These are phyloP conservation scores for Pipa parva DNA, from an alignment of 2,113 vertebrate species.

Conservation along the genomic window DNA sequence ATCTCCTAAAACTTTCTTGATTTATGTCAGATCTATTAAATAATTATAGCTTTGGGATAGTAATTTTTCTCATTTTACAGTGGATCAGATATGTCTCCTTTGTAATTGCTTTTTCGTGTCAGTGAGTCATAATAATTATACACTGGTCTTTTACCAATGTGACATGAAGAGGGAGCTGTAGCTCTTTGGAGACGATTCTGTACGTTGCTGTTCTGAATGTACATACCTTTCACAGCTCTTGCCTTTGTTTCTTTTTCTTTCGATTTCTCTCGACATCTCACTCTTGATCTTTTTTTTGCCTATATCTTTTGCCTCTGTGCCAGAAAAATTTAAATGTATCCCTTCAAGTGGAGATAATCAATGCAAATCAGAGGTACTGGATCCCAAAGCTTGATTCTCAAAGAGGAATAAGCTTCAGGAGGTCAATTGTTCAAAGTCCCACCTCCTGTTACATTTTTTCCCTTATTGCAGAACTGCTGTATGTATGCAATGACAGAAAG, in stretches of 20 bases:
- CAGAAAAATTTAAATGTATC: constrained; percentile 89
- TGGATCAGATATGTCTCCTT: constrained; percentile 6
- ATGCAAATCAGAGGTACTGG: constrained; percentile 89
- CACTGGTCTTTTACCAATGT: constrained; percentile 60
- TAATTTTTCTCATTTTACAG: constrained; percentile 7
- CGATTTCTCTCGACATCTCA: constrained; percentile 11
- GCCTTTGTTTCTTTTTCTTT: constrained; percentile 49
- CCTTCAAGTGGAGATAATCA: constrained; percentile 93
- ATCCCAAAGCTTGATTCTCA: constrained; percentile 83
- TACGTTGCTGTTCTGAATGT: constrained; percentile 53
- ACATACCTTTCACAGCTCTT: constrained; percentile 48
- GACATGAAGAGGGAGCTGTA: constrained; percentile 96
- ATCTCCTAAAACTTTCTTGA: not conserved
- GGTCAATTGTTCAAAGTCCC: constrained; percentile 79
- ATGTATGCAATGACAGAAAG: constrained; percentile 69
- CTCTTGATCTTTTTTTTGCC: constrained; percentile 26
- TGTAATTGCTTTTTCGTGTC: constrained; percentile 11
- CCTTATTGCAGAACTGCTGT: constrained; percentile 70
- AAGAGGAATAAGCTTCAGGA: constrained; percentile 83
- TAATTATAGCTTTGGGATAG: constrained; percentile 1
- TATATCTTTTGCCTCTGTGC: constrained; percentile 68
- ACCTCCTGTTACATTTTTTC: constrained; percentile 70
- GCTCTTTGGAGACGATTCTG: constrained; percentile 73
- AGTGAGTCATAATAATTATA: not conserved
- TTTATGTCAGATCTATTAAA: constrained; percentile 13